Evolutionary conservation across 2,113 vertebrate genomes (phyloP).

Genomic region (Porphyrio hochstetteri): DNA sequence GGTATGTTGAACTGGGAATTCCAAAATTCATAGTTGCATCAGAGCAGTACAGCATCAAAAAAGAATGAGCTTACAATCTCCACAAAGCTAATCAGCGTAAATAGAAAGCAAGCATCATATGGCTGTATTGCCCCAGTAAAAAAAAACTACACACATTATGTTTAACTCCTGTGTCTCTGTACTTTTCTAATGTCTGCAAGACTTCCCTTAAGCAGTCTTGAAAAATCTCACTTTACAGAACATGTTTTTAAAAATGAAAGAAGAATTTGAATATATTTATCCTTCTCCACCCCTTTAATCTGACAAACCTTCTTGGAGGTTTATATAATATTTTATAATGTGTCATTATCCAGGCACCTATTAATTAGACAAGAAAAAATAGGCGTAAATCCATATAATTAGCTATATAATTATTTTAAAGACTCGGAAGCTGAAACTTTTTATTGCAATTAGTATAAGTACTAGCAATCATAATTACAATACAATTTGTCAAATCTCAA

Average conservation of each 20-base stretch:
- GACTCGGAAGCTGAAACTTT: background rate
- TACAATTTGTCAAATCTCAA: background rate
- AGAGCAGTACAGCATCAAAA: background rate
- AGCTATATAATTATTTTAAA: constrained; percentile 6
- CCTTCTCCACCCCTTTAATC: background rate
- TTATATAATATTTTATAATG: background rate
- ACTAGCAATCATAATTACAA: background rate
- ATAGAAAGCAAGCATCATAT: background rate
- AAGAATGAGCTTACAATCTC: background rate
- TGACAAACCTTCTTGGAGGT: background rate
- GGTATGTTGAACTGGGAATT: background rate
- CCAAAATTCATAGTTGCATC: background rate
- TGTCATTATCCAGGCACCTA: background rate
- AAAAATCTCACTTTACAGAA: background rate
- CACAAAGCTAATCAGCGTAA: background rate
- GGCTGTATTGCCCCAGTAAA: background rate
- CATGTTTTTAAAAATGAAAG: background rate
- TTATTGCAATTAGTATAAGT: background rate
- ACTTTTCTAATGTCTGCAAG: background rate
- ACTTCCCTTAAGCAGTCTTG: background rate
- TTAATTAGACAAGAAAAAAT: background rate
- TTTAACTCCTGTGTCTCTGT: background rate
- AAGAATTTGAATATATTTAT: background rate
- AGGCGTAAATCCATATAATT: background rate
- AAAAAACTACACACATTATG: background rate